Percentiles rank a stretch among this genome's conserved stretches.
Conservation (phyloP, 1,140 invertebrate genomes). For the Caenorhabditis remanei region DNA sequence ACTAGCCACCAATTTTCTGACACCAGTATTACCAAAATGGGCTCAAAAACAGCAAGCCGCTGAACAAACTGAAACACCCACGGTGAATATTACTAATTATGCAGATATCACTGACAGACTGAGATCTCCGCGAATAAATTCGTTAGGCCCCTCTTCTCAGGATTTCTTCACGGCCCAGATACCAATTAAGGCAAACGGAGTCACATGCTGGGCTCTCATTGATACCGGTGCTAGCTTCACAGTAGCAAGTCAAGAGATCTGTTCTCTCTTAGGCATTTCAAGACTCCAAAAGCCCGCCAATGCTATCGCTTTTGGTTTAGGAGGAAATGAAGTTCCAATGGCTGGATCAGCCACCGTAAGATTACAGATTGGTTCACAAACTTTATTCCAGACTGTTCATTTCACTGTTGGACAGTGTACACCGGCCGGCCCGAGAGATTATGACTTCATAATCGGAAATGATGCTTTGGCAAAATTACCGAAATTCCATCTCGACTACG, state of each 20-base stretch:
- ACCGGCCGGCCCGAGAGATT: not conserved
- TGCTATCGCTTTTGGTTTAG: not conserved
- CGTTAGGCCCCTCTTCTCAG: not conserved
- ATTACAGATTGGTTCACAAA: not conserved
- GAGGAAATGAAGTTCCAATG: not conserved
- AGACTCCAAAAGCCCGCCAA: not conserved
- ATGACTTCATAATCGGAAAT: not conserved
- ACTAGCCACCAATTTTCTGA: not conserved
- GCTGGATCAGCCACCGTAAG: not conserved
- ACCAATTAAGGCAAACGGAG: not conserved
- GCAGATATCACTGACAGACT: not conserved
- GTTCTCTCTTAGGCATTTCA: not conserved
- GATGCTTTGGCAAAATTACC: not conserved
- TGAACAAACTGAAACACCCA: not conserved
- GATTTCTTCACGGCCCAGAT: not conserved
- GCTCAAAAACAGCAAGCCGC: not conserved
- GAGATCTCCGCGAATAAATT: not conserved
- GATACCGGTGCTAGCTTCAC: not conserved
- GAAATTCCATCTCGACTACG: not conserved
- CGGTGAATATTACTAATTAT: not conserved
- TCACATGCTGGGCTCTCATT: not conserved
- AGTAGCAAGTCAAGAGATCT: not conserved
- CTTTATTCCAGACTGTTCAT: not conserved
- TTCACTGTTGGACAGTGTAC: not conserved
- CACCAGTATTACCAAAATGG: not conserved